Base-by-base conservation (phyloP, 1,140 invertebrate genomes). In the Drosophila yakuba region DNA sequence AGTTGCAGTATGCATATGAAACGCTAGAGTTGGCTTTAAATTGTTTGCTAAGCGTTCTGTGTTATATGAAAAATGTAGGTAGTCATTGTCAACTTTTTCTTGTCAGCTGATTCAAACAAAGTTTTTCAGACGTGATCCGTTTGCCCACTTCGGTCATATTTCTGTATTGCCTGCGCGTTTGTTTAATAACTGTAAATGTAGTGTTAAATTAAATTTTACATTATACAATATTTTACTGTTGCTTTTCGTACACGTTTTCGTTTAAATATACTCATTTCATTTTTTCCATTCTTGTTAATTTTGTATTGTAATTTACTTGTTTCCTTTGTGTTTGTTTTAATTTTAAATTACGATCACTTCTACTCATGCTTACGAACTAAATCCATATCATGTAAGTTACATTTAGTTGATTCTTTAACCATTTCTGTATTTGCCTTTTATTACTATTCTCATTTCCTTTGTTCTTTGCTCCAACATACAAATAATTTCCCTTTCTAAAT, bases 341-440 rank as follows among this genome's bases (percentile, higher is more conserved):
- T 89, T 90, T 89, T 89, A 88, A 88, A 89, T 89, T 89, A 89
- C 80, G 77, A 89, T 89, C 84, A 89, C 84, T 89, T 77, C 84
- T 89, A 89, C 84, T 89, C 79, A 84, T 84, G 54, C 84, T 89
- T 89, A 89, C 52, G 28, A 67, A 52, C 80, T 89, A 90, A 84
- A 63, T 89, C 67, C 84, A 88, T 86, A 88, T 86, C 66, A 80
- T 74, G 71, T 89, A 89, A 89, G 66, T 88, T 82, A 82, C 59
- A 82, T 60, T 83, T 88, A 88, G 54, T 77, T 80, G 63, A 64
- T 81, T 71, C 58, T 61, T 58, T 39, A 84, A 58, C 58, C 62
- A 15, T 66, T 45, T 74, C 32, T 68, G 39, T 50, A 50, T 76
- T 57, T 62, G 35, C 39, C 54, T 58, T 76, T 35, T 57, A 61